These are phyloP conservation scores for Noctuana brunneofusca DNA, from an alignment of 2,888 invertebrate species.

Conservation along the genomic window DNA sequence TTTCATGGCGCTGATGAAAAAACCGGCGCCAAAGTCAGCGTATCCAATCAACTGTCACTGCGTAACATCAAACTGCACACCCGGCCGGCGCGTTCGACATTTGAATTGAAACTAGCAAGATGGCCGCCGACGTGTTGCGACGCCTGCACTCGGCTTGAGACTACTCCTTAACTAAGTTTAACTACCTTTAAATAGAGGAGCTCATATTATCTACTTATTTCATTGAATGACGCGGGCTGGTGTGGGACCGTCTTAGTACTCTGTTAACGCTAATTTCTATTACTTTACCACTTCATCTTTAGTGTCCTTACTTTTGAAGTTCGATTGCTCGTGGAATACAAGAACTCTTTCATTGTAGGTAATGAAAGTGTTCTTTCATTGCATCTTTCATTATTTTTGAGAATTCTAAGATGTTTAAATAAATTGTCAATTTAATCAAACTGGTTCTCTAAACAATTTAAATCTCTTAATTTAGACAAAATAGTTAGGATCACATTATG, in stretches of 20 bases:
- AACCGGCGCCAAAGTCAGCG: conserved; percentile 24
- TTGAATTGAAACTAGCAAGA: conserved; percentile 65
- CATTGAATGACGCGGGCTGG: conserved; percentile 73
- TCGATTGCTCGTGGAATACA: not conserved
- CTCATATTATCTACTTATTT: conserved; percentile 83
- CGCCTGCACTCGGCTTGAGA: conserved; percentile 75
- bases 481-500: too few species aligned
- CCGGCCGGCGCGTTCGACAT: conserved; percentile 61
- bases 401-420: too few species aligned
- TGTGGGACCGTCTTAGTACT: conserved; percentile 62
- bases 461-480: too few species aligned
- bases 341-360: too few species aligned
- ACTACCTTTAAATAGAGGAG: conserved; percentile 86
- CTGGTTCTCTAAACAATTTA: too few species aligned
- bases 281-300: conserved; percentile 39
- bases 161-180: conserved; percentile 84
- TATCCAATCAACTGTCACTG: conserved; percentile 75
- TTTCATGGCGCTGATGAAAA: conserved; percentile 3
- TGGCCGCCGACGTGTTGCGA: conserved; percentile 58
- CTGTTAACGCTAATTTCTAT: conserved; percentile 47
- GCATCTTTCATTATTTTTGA: too few species aligned
- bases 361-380: too few species aligned
- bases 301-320: not conserved
- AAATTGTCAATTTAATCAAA: too few species aligned
- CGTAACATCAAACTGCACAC: conserved; percentile 66